Conservation (phyloP, 2,113 vertebrate genomes). For the Macroglossus sobrinus region DNA sequence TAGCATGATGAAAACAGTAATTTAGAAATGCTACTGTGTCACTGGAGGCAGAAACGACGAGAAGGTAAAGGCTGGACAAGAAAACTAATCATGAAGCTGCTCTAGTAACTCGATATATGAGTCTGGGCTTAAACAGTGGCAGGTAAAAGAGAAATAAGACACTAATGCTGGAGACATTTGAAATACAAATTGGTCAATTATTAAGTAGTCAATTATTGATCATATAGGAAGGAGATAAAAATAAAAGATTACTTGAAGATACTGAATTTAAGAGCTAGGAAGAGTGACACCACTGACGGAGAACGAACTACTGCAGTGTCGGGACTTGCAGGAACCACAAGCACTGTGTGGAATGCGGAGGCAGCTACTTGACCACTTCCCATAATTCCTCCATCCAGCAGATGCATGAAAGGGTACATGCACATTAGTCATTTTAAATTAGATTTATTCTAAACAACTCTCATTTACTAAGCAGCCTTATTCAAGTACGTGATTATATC, state of each 20-base stretch:
- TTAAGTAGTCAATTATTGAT: not conserved
- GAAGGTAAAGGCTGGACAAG: not conserved
- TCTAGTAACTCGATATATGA: not conserved
- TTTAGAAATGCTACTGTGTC: slow-evolving; percentile 41
- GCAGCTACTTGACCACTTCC: not conserved
- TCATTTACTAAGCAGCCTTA: not conserved
- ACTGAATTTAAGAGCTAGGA: not conserved
- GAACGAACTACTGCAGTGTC: not conserved
- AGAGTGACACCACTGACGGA: not conserved
- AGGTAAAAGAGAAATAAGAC: not conserved
- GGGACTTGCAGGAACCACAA: not conserved
- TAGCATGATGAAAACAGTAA: slow-evolving; percentile 22
- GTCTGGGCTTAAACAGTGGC: not conserved
- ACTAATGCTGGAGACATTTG: not conserved
- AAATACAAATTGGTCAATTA: slow-evolving; percentile 11
- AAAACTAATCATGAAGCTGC: slow-evolving; percentile 47
- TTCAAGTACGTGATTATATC: not conserved
- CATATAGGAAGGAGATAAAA: not conserved
- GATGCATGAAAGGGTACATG: not conserved
- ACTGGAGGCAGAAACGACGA: not conserved
- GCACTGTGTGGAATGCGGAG: not conserved
- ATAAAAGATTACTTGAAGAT: not conserved
- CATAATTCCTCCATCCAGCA: not conserved
- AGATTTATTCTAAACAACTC: not conserved
- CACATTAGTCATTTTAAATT: not conserved